Evolutionary conservation across 2,888 invertebrate species (phyloP), one percentile per base, ranked within the genome.

Genomic region (Aplocera efformata): DNA sequence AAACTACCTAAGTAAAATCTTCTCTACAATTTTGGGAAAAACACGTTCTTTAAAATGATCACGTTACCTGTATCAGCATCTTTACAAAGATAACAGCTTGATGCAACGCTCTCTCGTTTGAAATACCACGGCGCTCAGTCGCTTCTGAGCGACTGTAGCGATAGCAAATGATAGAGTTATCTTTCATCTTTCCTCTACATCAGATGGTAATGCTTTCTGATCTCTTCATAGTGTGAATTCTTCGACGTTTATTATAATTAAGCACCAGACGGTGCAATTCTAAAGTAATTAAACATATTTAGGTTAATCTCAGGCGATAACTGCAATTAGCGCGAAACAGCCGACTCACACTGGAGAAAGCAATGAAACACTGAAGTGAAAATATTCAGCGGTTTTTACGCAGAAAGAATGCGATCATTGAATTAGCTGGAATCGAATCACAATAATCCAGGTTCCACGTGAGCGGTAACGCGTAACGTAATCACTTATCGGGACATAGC

Each of bases 301-400:
- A 60, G 75, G 74, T 72, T 73, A 77, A 76, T 71, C 67, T 72
- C 63, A 59, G 63, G 42, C 53, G 66, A 61, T 67, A 52, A 60
- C 42, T 48, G 67, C 59, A 77, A 74, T 73, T 70, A 72, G 68
- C 61, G 68, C 64, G 65, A 71, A 72, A 68, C 64, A 64, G 73
- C 64, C 56, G 60, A 67, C 64, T 75, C 72, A 72, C 66, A 52
- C 38, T 47, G 71, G 77, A 75, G 79, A 79, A 78, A 79, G 79
- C 70, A 62, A 59, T 41, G 60, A 50, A 56, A 64, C 53, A 60
- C 58, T 64, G 58, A 49, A 63, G 67, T 56, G 66, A 65, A 67
- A 63, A 57, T 44, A 40, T 62, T 60, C 61, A 63, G 54, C 39
- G 41, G 48, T 50, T 48, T 44, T 43, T 47, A 35, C 47, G 40